Evolutionary conservation across 2,797 vertebrate genomes (phyloP).

Genomic region (Pseudochirops corinnae): DNA sequence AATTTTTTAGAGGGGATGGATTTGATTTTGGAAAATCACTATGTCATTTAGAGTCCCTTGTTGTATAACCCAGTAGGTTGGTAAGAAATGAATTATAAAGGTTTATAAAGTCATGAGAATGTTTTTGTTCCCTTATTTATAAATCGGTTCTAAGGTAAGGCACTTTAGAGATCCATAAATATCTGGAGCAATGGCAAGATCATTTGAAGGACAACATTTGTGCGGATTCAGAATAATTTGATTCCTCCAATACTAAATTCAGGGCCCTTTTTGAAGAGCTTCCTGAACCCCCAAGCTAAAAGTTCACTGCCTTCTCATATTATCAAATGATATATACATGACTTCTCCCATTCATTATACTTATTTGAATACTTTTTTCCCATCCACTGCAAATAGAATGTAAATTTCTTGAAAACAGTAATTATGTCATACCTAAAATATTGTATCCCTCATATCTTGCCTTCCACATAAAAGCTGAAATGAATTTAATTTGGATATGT

Average conservation of each 20-base stretch:
- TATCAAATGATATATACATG: neutral
- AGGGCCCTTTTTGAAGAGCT: neutral
- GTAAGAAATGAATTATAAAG: neutral
- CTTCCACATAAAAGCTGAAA: neutral
- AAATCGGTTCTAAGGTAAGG: neutral
- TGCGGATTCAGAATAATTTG: neutral
- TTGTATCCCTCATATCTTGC: neutral
- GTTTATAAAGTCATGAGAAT: neutral
- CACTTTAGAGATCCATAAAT: neutral
- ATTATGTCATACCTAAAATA: neutral
- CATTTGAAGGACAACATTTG: neutral
- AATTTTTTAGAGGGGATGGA: neutral
- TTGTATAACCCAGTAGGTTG: neutral
- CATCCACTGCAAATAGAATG: neutral
- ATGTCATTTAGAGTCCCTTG: neutral
- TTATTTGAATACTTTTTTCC: neutral
- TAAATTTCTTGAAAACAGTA: neutral
- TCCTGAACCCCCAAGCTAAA: neutral
- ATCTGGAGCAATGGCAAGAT: neutral
- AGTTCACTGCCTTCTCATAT: neutral
- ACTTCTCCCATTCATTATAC: neutral
- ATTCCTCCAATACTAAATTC: neutral
- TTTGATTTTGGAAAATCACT: neutral
- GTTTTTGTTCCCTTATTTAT: neutral
- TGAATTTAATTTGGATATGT: neutral